Conservation (phyloP, 2,113 vertebrate species). For the Thomomys bottae region DNA sequence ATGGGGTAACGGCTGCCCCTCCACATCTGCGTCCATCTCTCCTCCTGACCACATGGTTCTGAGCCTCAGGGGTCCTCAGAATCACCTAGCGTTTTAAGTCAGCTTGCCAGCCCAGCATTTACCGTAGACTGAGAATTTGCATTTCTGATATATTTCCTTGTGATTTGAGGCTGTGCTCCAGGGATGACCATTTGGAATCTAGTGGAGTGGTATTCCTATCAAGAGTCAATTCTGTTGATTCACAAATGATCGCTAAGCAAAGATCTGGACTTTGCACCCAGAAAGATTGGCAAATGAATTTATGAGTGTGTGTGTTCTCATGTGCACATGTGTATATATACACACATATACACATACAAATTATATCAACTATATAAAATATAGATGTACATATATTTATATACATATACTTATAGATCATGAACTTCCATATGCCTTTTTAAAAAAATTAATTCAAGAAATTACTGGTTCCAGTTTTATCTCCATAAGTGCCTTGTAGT, state of each 20-base stretch:
- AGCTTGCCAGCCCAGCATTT: not conserved
- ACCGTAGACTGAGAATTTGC: not conserved
- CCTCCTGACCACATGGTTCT: not conserved
- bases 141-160: not conserved
- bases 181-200: not conserved
- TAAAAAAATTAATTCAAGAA: not conserved
- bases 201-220: not conserved
- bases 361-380: no score
- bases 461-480: not conserved
- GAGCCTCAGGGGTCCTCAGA: not conserved
- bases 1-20: no score
- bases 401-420: no score
- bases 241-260: not conserved
- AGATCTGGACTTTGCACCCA: not conserved
- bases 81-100: not conserved
- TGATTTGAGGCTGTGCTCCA: not conserved
- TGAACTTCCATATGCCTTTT: not conserved
- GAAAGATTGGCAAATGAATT: not conserved
- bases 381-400: no score
- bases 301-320: not conserved
- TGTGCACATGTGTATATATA: not conserved
- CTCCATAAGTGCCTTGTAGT: not conserved
- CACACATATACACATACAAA: not conserved
- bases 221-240: not conserved
- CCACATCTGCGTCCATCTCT: fast-evolving